phyloP scores from a whole-genome alignment of 2,113 vertebrate genomes.

The Chaetodon auriga region DNA sequence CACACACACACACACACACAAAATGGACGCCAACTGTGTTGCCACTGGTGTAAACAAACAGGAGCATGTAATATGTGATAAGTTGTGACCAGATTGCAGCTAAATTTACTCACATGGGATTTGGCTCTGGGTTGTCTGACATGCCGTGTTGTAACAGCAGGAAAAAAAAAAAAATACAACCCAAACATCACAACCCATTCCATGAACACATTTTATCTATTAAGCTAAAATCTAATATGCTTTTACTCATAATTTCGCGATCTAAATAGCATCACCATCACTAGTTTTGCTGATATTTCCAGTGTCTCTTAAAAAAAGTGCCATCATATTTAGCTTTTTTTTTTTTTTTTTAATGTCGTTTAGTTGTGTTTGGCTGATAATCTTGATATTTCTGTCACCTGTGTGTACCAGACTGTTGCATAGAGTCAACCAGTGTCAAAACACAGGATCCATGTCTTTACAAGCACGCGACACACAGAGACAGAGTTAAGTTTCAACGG shows the following conservation, averaged over 20 bases:
- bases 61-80: slow-evolving; percentile 34
- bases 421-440: background rate
- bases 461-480: background rate
- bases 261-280: background rate
- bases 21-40: slow-evolving; percentile 11
- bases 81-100: slow-evolving; percentile 34
- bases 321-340: background rate
- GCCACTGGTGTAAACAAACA: slow-evolving; percentile 61
- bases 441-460: background rate
- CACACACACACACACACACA: slow-evolving; percentile 6
- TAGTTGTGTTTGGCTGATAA: too few relatives aligned
- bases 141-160: background rate
- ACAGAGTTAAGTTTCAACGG: background rate
- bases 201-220: background rate
- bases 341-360: background rate
- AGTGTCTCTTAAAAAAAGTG: background rate
- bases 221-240: background rate
- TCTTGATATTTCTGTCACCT: too few relatives aligned
- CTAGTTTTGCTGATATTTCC: background rate
- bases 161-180: slow-evolving; percentile 3
- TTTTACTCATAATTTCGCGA: background rate
- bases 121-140: background rate
- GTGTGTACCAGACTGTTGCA: too few relatives aligned
- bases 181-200: background rate
- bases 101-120: slow-evolving; percentile 36